A percentile compares a stretch with the other conserved stretches of the same genome.
phyloP scores from a whole-genome alignment of 2,113 vertebrate species.

The Bungarus multicinctus region DNA sequence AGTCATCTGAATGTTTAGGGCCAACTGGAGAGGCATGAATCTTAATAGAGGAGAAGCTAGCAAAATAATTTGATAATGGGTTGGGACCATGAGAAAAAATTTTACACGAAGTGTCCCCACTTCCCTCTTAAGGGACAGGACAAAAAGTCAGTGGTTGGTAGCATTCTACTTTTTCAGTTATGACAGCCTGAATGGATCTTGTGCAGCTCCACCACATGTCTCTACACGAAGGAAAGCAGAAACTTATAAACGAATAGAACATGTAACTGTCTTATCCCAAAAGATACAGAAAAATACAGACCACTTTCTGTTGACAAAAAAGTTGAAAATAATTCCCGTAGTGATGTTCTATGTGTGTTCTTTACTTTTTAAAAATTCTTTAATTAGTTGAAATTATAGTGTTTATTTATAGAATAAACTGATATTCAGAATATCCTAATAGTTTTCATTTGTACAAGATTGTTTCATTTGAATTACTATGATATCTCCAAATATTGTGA shows the following conservation, averaged over 20 bases:
- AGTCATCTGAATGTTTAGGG: background rate
- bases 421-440: too few species aligned
- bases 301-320: background rate
- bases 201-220: background rate
- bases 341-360: background rate
- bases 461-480: background rate
- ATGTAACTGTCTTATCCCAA: background rate
- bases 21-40: background rate
- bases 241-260: background rate
- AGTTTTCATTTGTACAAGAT: too few species aligned
- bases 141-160: background rate
- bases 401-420: too few species aligned
- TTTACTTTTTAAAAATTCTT: background rate
- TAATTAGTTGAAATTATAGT: background rate
- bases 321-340: background rate
- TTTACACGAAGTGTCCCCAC: background rate
- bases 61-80: background rate
- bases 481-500: background rate
- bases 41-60: background rate
- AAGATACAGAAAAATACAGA: background rate
- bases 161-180: background rate
- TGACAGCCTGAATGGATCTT: background rate
- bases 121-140: background rate
- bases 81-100: background rate
- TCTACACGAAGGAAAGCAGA: background rate